Conservation (phyloP, 2,888 invertebrate species). For the Lithodes maja region DNA sequence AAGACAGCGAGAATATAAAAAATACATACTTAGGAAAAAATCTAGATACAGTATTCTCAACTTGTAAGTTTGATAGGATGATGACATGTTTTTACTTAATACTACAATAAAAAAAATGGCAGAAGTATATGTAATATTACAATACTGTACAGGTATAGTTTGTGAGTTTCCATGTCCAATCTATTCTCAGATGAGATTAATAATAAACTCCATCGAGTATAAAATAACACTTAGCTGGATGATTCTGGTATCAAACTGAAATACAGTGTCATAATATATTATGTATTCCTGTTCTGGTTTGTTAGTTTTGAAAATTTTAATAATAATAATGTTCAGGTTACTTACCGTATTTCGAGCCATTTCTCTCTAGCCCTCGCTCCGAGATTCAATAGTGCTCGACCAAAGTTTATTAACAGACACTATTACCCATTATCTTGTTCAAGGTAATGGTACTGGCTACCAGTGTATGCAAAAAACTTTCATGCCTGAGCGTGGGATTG, state of each 20-base stretch:
- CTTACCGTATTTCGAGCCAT: too few relatives aligned
- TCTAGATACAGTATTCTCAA: neutral
- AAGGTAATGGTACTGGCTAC: too few relatives aligned
- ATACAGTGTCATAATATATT: too few relatives aligned
- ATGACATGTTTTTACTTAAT: neutral
- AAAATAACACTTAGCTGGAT: neutral
- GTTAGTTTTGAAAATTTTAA: too few relatives aligned
- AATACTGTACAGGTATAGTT: neutral
- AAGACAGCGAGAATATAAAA: conserved; percentile 59
- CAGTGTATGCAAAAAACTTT: too few relatives aligned
- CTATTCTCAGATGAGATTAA: neutral
- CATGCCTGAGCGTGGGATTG: too few relatives aligned
- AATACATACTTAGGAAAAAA: neutral
- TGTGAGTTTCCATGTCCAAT: neutral
- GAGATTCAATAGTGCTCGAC: too few relatives aligned
- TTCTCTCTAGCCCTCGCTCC: too few relatives aligned
- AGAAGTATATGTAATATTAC: neutral
- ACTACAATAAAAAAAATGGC: neutral
- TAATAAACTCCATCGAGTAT: neutral
- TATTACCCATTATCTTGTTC: too few relatives aligned
- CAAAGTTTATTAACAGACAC: too few relatives aligned
- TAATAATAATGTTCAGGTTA: too few relatives aligned
- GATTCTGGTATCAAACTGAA: neutral
- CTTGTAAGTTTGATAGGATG: neutral
- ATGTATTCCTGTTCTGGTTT: too few relatives aligned